Base-by-base conservation (phyloP, 2,888 invertebrate species). In the Drosophila mimetica region DNA sequence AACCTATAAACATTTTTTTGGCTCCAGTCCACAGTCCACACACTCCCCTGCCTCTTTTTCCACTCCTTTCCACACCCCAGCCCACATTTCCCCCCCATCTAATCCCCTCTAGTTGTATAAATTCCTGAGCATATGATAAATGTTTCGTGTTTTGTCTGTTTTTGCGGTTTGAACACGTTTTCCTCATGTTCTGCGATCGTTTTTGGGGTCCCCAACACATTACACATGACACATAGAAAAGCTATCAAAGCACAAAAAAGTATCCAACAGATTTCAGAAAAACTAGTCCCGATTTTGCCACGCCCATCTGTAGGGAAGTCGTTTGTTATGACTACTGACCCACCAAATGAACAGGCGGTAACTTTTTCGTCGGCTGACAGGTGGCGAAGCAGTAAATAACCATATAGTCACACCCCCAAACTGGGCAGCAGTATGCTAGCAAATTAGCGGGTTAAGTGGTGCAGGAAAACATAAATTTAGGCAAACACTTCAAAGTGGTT, bases 281-380 rank as follows among this genome's bases (percentile, higher is more conserved):
- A 70, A 67, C 66, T 50, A 67, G 70, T 55, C 66, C 63, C 58
- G 58, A 44, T 42, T 78, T n/a, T 46, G 46, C 58, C 80, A 74
- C 84, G 84, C 84, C 71, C 37, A 48, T 52, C 34, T 53, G 57
- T 51, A 69, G 86, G 80, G 75, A 83, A 86, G 81, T 85, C 72
- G 54, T 81, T 74, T 74, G 73, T 81, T 87, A 74, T 53, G 63
- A 34, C 46, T 28, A 46, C 34, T 53, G 66, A 34, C 22, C 61
- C 53, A 46, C 53, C 52, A 20, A 67, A 37, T 22, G 32, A 37
- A 9, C 22, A 16, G 54, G 67, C 54, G 30, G 37, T 34, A 20
- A 59, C 61, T 63, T 44, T 63, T 50, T 30, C 14, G 28, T 4
- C 46, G 22, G 57, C 16, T 71, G 86, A 83, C 82, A 82, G 82